A percentile compares a stretch with the other conserved stretches of the same genome.
Conservation (phyloP, 2,113 vertebrate genomes). For the Naja naja region DNA sequence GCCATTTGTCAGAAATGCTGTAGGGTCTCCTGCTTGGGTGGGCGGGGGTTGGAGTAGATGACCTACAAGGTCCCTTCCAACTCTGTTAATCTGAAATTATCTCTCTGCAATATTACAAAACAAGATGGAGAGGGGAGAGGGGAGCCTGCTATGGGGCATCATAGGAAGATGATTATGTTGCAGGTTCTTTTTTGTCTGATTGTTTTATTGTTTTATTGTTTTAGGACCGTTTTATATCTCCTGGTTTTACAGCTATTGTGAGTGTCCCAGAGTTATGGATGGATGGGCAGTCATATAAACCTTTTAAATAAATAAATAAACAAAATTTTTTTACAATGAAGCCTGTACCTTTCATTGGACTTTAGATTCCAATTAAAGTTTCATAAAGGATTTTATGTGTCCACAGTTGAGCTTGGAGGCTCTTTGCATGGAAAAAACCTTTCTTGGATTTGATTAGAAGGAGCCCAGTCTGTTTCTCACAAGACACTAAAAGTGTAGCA, state of each 20-base stretch:
- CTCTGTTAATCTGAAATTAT: too few relatives aligned
- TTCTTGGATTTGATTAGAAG: background rate
- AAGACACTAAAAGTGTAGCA: background rate
- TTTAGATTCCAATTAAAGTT: background rate
- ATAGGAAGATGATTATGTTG: background rate
- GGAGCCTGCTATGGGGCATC: background rate
- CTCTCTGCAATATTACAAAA: too few relatives aligned
- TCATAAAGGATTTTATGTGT: background rate
- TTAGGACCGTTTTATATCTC: background rate
- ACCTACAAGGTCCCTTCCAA: too few relatives aligned
- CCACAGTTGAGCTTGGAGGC: background rate
- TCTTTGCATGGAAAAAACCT: background rate
- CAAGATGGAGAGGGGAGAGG: background rate
- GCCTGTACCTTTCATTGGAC: background rate
- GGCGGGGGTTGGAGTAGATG: too few relatives aligned
- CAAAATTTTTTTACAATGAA: background rate
- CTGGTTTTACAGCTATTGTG: background rate
- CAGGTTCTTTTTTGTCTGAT: background rate
- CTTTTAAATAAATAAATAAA: background rate
- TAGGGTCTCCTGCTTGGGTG: too few relatives aligned
- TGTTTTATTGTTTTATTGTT: background rate
- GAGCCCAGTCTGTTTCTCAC: background rate
- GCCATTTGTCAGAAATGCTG: too few relatives aligned
- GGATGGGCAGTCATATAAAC: background rate
- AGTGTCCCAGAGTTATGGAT: background rate